Percentiles rank a stretch among this genome's conserved stretches.
phyloP scores from a whole-genome alignment of 2,113 vertebrate genomes.

The Colistium nudipinnis region DNA sequence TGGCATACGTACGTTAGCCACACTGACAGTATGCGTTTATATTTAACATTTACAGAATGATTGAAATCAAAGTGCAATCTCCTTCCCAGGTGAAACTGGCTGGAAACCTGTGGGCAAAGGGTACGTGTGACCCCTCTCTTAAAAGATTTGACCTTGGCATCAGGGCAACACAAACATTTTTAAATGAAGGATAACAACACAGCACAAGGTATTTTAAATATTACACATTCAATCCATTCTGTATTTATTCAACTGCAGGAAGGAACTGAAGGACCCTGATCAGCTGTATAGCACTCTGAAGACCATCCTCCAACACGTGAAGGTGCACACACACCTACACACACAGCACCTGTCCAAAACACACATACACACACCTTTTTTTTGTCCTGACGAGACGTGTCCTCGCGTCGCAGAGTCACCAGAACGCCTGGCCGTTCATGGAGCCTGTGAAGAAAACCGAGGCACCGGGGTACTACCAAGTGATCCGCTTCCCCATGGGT shows the following conservation, averaged over 20 bases:
- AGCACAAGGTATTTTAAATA: too few relatives aligned
- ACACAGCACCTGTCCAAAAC: neutral
- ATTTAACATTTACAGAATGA: neutral
- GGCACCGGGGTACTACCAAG: conserved; percentile 99
- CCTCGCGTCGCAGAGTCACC: conserved; percentile 90
- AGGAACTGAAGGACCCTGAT: conserved; percentile 95
- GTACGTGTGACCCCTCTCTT: conserved; percentile 52
- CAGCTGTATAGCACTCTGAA: conserved; percentile 95
- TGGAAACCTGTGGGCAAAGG: conserved; percentile 97
- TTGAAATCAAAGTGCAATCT: conserved; percentile 19
- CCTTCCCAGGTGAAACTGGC: conserved; percentile 92
- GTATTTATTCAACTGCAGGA: conserved; percentile 76
- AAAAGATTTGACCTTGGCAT: neutral
- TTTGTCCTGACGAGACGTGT: conserved; percentile 31
- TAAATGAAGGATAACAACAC: neutral
- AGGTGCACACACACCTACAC: conserved; percentile 79
- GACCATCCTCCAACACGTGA: conserved; percentile 96
- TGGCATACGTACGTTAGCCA: conserved; percentile 91
- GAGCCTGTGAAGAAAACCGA: conserved; percentile 99
- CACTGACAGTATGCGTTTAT: neutral
- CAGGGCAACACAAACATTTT: neutral
- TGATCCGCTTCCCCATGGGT: conserved; percentile 99
- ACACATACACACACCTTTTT: neutral
- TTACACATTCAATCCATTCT: too few relatives aligned
- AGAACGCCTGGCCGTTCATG: conserved; percentile 99